Conservation (phyloP, 2,113 vertebrate genomes). For the Psilopogon haemacephalus region DNA sequence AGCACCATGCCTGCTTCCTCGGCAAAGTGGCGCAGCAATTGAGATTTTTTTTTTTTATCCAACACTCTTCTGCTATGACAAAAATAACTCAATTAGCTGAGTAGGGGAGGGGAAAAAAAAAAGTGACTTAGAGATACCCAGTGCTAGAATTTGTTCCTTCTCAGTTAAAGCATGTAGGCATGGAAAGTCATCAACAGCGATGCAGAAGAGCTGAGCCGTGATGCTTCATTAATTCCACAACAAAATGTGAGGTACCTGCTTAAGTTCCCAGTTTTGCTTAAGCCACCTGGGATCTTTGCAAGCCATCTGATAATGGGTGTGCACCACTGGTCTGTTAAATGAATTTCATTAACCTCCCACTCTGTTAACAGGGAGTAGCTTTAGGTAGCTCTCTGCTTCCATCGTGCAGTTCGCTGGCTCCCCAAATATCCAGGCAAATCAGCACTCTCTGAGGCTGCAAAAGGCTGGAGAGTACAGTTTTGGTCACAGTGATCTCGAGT, state of each 20-base stretch:
- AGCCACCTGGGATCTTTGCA: conserved; percentile 37
- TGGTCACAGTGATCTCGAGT: neutral
- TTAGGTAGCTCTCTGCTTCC: neutral
- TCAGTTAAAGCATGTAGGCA: neutral
- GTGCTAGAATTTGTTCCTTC: neutral
- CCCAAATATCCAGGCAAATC: neutral
- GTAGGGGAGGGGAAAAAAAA: neutral
- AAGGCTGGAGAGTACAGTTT: neutral
- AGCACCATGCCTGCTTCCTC: neutral
- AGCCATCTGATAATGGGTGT: conserved; percentile 42
- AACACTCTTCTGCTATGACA: neutral
- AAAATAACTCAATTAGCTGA: conserved; percentile 3
- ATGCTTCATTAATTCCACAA: neutral
- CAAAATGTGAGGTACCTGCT: conserved; percentile 7
- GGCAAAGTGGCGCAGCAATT: neutral
- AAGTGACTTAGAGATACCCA: neutral
- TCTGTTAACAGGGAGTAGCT: neutral
- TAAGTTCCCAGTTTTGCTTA: conserved; percentile 4
- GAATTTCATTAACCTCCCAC: conserved; percentile 54
- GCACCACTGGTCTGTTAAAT: conserved; percentile 63
- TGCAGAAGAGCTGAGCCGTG: neutral
- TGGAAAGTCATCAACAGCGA: neutral
- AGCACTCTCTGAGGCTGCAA: neutral
- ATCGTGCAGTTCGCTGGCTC: neutral
- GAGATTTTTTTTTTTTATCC: neutral